Base-by-base conservation (phyloP, 1,140 invertebrate genomes). In the Camponotus vicinus region DNA sequence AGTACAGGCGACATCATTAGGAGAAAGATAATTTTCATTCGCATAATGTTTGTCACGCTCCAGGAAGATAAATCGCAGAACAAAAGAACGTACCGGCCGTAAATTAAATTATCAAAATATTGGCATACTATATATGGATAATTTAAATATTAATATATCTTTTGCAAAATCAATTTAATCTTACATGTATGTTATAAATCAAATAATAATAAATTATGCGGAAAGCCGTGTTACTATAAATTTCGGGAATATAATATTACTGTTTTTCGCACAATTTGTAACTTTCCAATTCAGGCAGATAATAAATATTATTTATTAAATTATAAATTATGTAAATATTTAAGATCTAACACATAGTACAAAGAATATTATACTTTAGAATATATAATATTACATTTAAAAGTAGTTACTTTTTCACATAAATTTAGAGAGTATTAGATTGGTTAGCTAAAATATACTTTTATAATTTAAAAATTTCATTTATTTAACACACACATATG, bases 1-100 rank as follows among this genome's bases (percentile, higher is more conserved):
- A 27, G 21, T 21, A 27, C 27, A 42, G 18, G 40, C 75, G 73
- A 85, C 73, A 66, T 84, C 71, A 63, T 85, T 85, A 85, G 15
- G 3, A 79, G 45, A 79, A 66, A 85, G 75, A 85, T 75, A 67
- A 66, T 79, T 21, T 61, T 79, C 73, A 85, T 75, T 75, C 49
- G 83, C 83, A 66, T 67, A 85, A 85, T 34, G 21, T 67, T 64
- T 34, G 4, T 9, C 18, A 13, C 27, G 40, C 61, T 82, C 52
- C 55, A 71, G 21, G 37, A 21, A 45, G 9, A 55, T 37, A 2
- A 82, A 61, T 55, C 64, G 49, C 66, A 80, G 0, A 59, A 70
- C 49, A 37, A 27, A 27, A 80, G 21, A 69, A 15, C 7, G 34
- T 15, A 13, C 21, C 11, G n/a, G 27, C 9, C 55, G 27, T 73